Evolutionary conservation across 2,888 invertebrate species (phyloP), one percentile per base, ranked within the genome.

Genomic region (Tiliacea citrago): DNA sequence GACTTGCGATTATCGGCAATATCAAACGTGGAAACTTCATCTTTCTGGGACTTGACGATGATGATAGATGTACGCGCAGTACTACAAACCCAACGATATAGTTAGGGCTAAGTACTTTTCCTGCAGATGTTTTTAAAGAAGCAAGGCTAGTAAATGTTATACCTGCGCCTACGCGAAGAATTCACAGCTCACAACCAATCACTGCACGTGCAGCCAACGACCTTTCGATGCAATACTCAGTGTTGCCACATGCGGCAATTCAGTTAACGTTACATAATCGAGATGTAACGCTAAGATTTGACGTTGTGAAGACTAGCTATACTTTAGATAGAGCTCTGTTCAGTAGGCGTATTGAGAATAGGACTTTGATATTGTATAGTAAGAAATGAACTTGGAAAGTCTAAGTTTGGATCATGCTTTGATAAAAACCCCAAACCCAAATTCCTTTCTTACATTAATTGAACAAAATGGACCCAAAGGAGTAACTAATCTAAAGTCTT

Each of bases 231-330:
- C 73, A 81, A 73, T 42, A 35, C 62, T 47, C 63, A 42, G 66
- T 76, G 66, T 76, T 81, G 77, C 81, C 58, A 77, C 82, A 81
- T 67, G 69, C 58, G 58, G 81, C 69, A 81, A 81, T 81, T 81
- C 81, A 81, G 81, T 81, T 77, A 81, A 69, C 69, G 72, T 81
- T 81, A 81, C 81, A 77, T 81, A 66, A 81, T 63, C 81, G 77
- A 73, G 82, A 81, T 81, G 81, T 73, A 77, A 77, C 82, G 77
- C 72, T 73, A 47, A 77, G 81, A 81, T 81, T 81, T 77, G 53
- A 77, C 18, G 81, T 2, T 69, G 82, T 81, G 65, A 45, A 74
- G 18, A 75, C 58, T 65, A 35, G 62, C 60, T 39, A 35, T 42
- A 49, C n/a, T 62, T 57, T 24, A 63, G n/a, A 63, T 39, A 18